Evolutionary conservation across 2,797 vertebrate genomes (phyloP).

Genomic region (Decapterus maruadsi): DNA sequence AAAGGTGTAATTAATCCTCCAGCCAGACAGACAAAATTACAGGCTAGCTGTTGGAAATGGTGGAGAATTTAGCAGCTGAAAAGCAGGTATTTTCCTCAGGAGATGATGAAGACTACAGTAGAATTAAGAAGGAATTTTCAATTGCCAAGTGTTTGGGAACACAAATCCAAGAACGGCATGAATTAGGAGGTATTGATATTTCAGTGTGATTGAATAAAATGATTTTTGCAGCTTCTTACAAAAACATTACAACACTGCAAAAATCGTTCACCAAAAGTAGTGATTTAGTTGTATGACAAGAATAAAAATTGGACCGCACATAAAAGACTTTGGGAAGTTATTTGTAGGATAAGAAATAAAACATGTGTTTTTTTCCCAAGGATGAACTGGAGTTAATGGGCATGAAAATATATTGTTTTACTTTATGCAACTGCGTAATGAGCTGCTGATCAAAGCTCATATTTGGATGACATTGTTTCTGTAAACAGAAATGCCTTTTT

Average conservation of each 20-base stretch:
- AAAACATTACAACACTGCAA: not conserved
- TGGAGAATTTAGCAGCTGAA: not conserved
- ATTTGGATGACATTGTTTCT: slow-evolving; percentile 39
- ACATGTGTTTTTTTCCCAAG: slow-evolving; percentile 17
- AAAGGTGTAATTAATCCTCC: not conserved
- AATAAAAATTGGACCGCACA: not conserved
- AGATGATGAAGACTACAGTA: not conserved
- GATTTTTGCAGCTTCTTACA: not conserved
- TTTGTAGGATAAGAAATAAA: not conserved
- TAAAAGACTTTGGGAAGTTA: not conserved
- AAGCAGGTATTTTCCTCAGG: not conserved
- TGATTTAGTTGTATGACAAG: not conserved
- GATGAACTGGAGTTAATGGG: slow-evolving; percentile 30
- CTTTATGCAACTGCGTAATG: slow-evolving; percentile 25
- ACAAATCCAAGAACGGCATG: not conserved
- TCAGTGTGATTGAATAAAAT: not conserved
- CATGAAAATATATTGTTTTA: slow-evolving; percentile 33
- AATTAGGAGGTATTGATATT: not conserved
- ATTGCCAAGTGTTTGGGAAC: not conserved
- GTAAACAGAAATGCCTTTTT: slow-evolving; percentile 33
- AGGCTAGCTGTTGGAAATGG: not conserved
- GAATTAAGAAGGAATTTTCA: not conserved
- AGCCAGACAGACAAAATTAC: not conserved
- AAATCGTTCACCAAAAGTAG: no score
- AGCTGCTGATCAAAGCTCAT: slow-evolving; percentile 53